A percentile compares a stretch with the other conserved stretches of the same genome.
Conservation (phyloP, 2,888 invertebrate genomes). For the Habrosyne pyritoides region DNA sequence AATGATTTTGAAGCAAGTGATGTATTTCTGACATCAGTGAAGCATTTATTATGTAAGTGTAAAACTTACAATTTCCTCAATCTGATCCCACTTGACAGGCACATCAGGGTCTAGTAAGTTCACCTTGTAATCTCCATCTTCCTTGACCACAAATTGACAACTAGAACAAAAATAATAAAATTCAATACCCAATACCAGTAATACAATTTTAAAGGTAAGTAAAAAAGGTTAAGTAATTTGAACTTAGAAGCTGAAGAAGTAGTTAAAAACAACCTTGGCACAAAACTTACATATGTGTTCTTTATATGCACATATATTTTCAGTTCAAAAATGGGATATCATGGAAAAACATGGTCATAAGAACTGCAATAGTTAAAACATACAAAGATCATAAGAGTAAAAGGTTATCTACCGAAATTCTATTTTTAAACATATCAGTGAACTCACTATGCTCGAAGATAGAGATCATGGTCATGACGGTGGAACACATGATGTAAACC, state of each 20-base stretch:
- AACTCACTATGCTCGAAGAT: slow-evolving; percentile 95
- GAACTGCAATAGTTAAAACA: too few relatives aligned
- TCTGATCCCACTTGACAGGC: slow-evolving; percentile 94
- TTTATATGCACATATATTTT: too few relatives aligned
- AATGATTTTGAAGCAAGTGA: neutral
- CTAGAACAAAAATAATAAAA: slow-evolving; percentile 69
- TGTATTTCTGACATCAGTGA: neutral
- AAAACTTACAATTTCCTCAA: slow-evolving; percentile 94
- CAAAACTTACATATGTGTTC: too few relatives aligned
- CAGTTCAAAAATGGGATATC: neutral
- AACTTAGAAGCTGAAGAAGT: too few relatives aligned
- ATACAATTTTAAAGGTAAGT: neutral
- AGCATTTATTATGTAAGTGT: neutral
- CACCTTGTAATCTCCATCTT: slow-evolving; percentile 90
- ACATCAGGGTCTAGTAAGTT: slow-evolving; percentile 93
- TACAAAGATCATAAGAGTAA: too few relatives aligned
- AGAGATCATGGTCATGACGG: slow-evolving; percentile 96
- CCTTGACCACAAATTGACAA: slow-evolving; percentile 97
- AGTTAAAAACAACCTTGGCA: neutral
- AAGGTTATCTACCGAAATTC: neutral
- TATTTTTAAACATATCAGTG: slow-evolving; percentile 14
- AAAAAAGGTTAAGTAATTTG: too few relatives aligned
- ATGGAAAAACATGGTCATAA: too few relatives aligned
- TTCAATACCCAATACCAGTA: neutral
- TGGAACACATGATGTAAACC: slow-evolving; percentile 67